These are phyloP conservation scores for Poecilia wingei DNA, from an alignment of 2,797 vertebrate species.

Conservation along the genomic window DNA sequence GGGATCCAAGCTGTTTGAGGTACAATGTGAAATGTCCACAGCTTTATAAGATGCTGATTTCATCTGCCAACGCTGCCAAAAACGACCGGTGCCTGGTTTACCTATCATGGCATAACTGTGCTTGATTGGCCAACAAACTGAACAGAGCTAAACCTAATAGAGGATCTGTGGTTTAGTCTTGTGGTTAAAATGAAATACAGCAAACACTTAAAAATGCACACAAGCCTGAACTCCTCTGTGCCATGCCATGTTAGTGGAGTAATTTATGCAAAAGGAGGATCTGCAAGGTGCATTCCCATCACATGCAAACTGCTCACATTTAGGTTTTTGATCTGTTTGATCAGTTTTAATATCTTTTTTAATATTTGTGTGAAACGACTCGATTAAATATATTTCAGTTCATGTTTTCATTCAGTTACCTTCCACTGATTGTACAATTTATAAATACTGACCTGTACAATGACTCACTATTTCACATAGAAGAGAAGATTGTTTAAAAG, in stretches of 20 bases:
- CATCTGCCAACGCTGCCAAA: background rate
- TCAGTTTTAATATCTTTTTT: background rate
- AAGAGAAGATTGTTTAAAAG: conserved; percentile 24
- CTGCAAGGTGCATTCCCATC: background rate
- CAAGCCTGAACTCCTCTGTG: background rate
- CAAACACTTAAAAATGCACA: background rate
- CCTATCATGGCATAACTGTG: background rate
- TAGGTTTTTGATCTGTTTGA: background rate
- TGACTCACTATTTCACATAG: background rate
- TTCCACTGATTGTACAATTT: background rate
- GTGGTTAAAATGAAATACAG: background rate
- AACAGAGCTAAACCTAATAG: background rate
- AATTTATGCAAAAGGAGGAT: background rate
- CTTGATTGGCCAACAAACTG: background rate
- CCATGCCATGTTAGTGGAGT: background rate
- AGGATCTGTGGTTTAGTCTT: background rate
- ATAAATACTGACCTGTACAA: background rate
- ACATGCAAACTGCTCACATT: background rate
- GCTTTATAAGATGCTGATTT: background rate
- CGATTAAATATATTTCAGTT: background rate
- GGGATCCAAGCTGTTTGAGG: background rate
- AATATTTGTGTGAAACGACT: background rate
- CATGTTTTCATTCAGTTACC: background rate
- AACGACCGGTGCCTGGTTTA: background rate
- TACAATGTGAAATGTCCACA: background rate